Conservation (phyloP, 2,888 invertebrate species). For the Galeruca laticollis region DNA sequence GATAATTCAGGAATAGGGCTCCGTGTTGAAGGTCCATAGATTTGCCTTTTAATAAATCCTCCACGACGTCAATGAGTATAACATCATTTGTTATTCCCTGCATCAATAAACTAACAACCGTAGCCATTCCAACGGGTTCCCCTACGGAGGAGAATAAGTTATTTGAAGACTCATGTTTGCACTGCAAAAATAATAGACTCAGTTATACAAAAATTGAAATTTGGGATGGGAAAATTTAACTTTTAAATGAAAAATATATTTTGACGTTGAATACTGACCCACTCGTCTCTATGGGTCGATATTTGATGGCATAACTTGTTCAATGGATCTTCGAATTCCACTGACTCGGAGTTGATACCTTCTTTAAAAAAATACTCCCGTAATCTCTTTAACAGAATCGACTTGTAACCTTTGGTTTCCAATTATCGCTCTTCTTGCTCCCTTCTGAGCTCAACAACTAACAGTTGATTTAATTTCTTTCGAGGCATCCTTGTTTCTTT, state of each 20-base stretch:
- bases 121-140: conserved; percentile 88
- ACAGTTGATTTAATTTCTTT: too few relatives aligned
- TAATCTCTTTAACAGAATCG: too few relatives aligned
- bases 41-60: conserved; percentile 88
- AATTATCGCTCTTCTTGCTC: too few relatives aligned
- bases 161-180: conserved; percentile 52
- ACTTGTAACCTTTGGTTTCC: too few relatives aligned
- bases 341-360: too few relatives aligned
- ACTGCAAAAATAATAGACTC: neutral
- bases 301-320: too few relatives aligned
- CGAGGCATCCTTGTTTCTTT: too few relatives aligned
- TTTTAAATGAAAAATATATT: neutral
- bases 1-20: conserved; percentile 83
- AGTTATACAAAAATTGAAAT: neutral
- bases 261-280: conserved; percentile 2
- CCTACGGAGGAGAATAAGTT: conserved; percentile 69
- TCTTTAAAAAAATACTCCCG: too few relatives aligned
- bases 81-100: conserved; percentile 86
- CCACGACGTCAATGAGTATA: conserved; percentile 84
- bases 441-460: too few relatives aligned
- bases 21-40: conserved; percentile 94
- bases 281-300: too few relatives aligned
- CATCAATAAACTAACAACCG: conserved; percentile 86
- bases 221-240: neutral
- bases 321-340: too few relatives aligned